phyloP scores from a whole-genome alignment of 2,797 vertebrate genomes.

The Acrossocheilus wenchowensis region DNA sequence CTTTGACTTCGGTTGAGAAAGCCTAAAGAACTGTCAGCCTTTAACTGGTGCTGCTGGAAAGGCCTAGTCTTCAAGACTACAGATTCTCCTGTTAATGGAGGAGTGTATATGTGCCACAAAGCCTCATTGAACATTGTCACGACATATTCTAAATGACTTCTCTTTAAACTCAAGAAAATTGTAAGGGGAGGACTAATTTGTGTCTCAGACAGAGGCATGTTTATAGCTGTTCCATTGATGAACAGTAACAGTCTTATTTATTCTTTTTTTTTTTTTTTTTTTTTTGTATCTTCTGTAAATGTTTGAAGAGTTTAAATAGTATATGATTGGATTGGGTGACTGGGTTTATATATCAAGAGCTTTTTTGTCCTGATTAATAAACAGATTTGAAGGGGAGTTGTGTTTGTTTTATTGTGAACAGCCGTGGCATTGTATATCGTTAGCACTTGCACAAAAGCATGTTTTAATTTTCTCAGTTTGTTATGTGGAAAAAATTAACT shows the following conservation, averaged over 20 bases:
- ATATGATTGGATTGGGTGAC: slow-evolving; percentile 71
- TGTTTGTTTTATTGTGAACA: not conserved
- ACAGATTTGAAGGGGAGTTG: slow-evolving; percentile 64
- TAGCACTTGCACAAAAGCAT: not conserved
- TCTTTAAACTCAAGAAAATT: slow-evolving; percentile 25
- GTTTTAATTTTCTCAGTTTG: not conserved
- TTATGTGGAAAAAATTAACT: not conserved
- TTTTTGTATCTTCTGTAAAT: slow-evolving; percentile 80
- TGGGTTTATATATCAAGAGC: slow-evolving; percentile 77
- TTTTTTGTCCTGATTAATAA: slow-evolving; percentile 72
- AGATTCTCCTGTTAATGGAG: slow-evolving; percentile 11
- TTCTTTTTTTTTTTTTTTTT: slow-evolving; percentile 78
- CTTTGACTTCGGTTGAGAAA: not conserved
- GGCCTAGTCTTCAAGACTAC: not conserved
- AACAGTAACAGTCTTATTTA: slow-evolving; percentile 58
- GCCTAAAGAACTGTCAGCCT: not conserved
- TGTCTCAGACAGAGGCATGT: slow-evolving; percentile 60
- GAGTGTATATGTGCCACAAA: slow-evolving; percentile 2
- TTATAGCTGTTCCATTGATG: slow-evolving; percentile 53
- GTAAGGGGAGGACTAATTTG: slow-evolving; percentile 29
- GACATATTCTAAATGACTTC: slow-evolving; percentile 38
- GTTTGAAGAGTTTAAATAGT: slow-evolving; percentile 77
- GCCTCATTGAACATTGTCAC: slow-evolving; percentile 39
- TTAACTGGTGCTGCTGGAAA: not conserved
- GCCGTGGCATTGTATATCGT: not conserved